A percentile compares a stretch with the other conserved stretches of the same genome.
Conservation (phyloP, 2,113 vertebrate genomes). For the Apaloderma vittatum region DNA sequence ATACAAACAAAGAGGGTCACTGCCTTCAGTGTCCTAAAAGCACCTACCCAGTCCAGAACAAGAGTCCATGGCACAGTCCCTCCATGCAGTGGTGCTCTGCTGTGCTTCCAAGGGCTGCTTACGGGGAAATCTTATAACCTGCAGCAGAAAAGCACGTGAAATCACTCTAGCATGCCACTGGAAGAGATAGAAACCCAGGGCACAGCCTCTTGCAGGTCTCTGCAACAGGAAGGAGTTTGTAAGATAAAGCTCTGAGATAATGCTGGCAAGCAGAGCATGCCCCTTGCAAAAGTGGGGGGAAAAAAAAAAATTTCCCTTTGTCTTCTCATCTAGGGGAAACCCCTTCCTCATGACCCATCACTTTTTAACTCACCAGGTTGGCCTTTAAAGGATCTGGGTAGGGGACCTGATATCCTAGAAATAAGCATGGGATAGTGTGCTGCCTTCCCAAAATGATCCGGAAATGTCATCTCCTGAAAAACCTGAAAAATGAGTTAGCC, state of each 20-base stretch:
- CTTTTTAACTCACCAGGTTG: background rate
- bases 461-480: background rate
- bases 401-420: accelerated
- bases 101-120: background rate
- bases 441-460: background rate
- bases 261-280: background rate
- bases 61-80: background rate
- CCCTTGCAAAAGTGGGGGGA: background rate
- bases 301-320: background rate
- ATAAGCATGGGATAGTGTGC: background rate
- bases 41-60: background rate
- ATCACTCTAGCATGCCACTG: background rate
- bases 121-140: accelerated
- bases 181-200: background rate
- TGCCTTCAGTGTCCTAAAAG: background rate
- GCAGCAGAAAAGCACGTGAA: background rate
- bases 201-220: background rate
- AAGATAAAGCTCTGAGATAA: background rate
- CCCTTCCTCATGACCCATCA: background rate
- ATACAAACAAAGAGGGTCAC: background rate
- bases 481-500: background rate
- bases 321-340: background rate
- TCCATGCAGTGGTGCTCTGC: background rate
- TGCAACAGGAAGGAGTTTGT: background rate
- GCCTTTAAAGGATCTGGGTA: background rate